These are phyloP conservation scores for Metopia argyrocephala DNA, from an alignment of 2,888 invertebrate species.

Conservation along the genomic window DNA sequence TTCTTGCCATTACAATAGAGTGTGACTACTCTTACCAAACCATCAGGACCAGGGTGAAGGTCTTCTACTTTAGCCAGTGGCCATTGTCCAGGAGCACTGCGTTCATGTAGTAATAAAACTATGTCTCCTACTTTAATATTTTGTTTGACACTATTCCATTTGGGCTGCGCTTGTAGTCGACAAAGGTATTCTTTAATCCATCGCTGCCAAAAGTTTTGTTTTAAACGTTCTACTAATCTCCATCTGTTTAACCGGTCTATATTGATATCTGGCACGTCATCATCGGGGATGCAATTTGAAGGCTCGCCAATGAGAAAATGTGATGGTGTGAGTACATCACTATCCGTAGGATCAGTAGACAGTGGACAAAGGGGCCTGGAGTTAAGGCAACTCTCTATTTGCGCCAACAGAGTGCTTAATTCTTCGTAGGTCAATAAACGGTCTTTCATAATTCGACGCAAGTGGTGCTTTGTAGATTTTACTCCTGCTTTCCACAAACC, in stretches of 20 bases:
- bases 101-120: conserved; percentile 44
- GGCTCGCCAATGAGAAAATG: conserved; percentile 36
- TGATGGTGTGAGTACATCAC: conserved; percentile 28
- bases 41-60: conserved; percentile 67
- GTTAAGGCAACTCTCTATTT: conserved; percentile 42
- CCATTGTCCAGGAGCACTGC: conserved; percentile 64
- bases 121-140: conserved; percentile 34
- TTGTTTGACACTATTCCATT: not conserved
- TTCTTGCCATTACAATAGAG: conserved; percentile 22
- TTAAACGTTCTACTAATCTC: not conserved
- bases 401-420: conserved; percentile 13
- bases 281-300: not conserved
- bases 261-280: conserved; percentile 5
- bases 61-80: conserved; percentile 64
- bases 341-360: conserved; percentile 38
- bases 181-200: conserved; percentile 6
- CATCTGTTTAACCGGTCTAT: not conserved
- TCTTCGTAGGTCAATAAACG: conserved; percentile 31
- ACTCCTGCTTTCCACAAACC: conserved; percentile 22
- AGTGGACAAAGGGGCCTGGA: conserved; percentile 26
- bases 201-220: conserved; percentile 37
- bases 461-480: conserved; percentile 1
- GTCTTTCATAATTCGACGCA: conserved; percentile 19
- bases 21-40: conserved; percentile 53
- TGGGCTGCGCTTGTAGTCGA: conserved; percentile 12